Percentiles rank a stretch among this genome's conserved stretches.
Conservation (phyloP, 2,113 vertebrate genomes). For the Gadus macrocephalus region DNA sequence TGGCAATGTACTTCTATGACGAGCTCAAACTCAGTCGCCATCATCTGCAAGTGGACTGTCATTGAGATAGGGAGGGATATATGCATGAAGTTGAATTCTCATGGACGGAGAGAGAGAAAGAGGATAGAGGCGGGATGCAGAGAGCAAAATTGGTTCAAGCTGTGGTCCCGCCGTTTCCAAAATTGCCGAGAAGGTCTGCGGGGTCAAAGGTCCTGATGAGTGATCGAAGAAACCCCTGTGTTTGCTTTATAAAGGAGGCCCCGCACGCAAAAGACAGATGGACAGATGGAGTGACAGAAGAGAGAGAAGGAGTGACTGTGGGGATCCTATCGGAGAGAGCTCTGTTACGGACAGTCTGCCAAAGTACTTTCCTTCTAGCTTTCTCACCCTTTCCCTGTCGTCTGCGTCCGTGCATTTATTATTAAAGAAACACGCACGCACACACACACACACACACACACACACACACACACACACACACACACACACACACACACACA, state of each 20-base stretch:
- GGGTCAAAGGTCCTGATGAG: slow-evolving; percentile 51
- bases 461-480: slow-evolving; percentile 7
- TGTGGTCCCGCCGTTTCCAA: slow-evolving; percentile 53
- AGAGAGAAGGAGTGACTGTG: slow-evolving; percentile 8
- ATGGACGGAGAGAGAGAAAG: no score
- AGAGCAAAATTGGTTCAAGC: slow-evolving; percentile 72
- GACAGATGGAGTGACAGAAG: slow-evolving; percentile 3
- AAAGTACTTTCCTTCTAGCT: neutral
- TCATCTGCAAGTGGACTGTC: neutral
- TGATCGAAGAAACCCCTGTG: slow-evolving; percentile 35
- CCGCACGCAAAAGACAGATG: slow-evolving; percentile 14
- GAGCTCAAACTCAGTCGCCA: no score
- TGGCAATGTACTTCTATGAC: no score
- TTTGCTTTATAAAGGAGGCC: no score
- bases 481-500: slow-evolving; percentile 2
- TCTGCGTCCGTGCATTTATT: neutral
- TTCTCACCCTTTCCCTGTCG: slow-evolving; percentile 1
- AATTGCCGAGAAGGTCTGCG: slow-evolving; percentile 56
- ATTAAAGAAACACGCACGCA: neutral
- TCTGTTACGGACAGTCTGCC: no score
- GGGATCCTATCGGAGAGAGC: neutral
- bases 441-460: neutral
- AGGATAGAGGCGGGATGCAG: neutral
- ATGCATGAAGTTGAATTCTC: neutral
- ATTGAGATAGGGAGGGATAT: neutral